Evolutionary conservation across 2,113 vertebrate genomes (phyloP).

Genomic region (Butastur rufipennis): DNA sequence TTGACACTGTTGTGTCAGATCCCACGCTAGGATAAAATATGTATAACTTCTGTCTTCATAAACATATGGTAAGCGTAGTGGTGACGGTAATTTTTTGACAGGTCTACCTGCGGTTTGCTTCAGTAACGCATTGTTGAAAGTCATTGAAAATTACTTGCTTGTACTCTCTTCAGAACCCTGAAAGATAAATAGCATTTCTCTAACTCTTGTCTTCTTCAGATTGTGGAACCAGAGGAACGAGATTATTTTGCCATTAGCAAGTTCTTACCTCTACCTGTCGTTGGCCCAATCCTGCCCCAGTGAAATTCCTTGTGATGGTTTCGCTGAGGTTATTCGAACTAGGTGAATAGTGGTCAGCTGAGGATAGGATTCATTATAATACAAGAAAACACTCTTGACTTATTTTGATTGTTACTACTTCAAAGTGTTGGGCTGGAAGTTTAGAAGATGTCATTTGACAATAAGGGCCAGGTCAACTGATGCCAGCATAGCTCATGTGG

Average conservation of each 20-base stretch:
- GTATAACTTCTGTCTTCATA: not conserved
- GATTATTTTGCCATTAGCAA: not conserved
- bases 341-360: accelerated
- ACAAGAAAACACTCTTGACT: not conserved
- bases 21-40: not conserved
- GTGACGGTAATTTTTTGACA: not conserved
- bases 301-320: accelerated
- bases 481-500: accelerated
- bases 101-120: not conserved
- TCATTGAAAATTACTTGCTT: not conserved
- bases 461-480: not conserved
- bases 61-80: not conserved
- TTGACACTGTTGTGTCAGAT: not conserved
- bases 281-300: accelerated
- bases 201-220: not conserved
- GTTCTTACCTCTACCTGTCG: not conserved
- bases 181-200: not conserved
- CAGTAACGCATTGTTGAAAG: not conserved
- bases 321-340: not conserved
- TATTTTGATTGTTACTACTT: accelerated
- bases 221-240: not conserved
- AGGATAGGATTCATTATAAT: accelerated
- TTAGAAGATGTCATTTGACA: not conserved
- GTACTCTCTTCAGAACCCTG: not conserved
- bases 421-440: not conserved